phyloP scores from a whole-genome alignment of 2,888 invertebrate species.

The Ectemnius cavifrons region DNA sequence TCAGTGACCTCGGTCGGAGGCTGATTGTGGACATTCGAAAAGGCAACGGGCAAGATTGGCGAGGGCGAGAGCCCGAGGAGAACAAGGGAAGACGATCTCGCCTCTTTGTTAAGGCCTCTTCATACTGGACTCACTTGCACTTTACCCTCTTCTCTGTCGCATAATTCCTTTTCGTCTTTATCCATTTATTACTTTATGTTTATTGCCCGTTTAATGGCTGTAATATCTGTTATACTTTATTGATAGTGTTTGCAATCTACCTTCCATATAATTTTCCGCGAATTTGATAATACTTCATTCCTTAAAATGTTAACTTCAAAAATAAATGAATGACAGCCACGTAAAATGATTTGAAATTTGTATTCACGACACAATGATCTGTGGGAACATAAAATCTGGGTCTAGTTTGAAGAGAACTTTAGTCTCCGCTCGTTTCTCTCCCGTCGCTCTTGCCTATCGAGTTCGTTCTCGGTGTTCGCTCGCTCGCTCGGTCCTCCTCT shows the following conservation, averaged over 20 bases:
- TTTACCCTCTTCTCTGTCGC: conserved; percentile 18
- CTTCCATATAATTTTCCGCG: too few species aligned
- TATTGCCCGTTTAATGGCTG: too few species aligned
- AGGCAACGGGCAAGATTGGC: conserved; percentile 54
- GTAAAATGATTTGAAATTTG: too few species aligned
- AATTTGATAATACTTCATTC: too few species aligned
- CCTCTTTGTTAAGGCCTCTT: conserved; percentile 1
- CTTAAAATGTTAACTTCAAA: too few species aligned
- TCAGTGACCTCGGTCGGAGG: conserved; percentile 51
- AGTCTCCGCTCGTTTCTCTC: neutral
- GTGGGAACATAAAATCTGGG: neutral
- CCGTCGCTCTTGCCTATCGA: neutral
- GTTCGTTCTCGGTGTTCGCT: conserved; percentile 16
- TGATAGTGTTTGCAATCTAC: too few species aligned
- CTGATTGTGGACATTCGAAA: conserved; percentile 59
- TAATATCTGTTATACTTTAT: too few species aligned
- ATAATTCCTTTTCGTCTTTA: conserved; percentile 3
- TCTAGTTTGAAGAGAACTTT: neutral
- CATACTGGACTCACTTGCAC: conserved; percentile 26
- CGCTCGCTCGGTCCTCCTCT: conserved; percentile 22
- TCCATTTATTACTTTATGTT: neutral
- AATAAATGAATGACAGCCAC: too few species aligned
- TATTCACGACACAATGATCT: too few species aligned
- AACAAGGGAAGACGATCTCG: conserved; percentile 22
- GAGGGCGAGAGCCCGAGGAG: conserved; percentile 50